Base-by-base conservation (phyloP, 2,113 vertebrate species). In the Mustela nigripes region DNA sequence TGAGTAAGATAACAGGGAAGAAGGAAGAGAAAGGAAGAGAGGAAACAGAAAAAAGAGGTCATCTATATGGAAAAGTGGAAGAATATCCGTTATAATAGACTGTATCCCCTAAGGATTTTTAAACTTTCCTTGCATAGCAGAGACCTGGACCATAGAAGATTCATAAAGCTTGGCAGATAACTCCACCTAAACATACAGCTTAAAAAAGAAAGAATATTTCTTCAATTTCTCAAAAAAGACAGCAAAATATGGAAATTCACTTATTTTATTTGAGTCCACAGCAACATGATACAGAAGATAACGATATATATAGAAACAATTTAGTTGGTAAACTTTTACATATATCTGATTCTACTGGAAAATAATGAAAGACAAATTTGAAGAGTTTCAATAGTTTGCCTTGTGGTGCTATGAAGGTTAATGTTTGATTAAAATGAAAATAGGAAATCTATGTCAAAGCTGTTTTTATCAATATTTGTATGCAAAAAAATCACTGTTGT, bases 371-470 rank as follows among this genome's bases (percentile, higher is more conserved):
- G 53, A 31, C 21, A 87, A 65, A 62, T 83, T 56, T 91, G 19
- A 87, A 73, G 11, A 22, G 3, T 73, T 87, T 90, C 11, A 67
- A 28, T 21, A 62, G 39, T 78, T 82, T 90, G 45, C 48, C 26
- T 86, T 82, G 56, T 63, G 39, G 28, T 67, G 26, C 6, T 87
- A 31, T 6, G 11, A 11, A 65, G 5, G 45, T 95, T 83, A 93
- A 58, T 73, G 69, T 48, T 88, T 94, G 28, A 84, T 84, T 71
- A 95, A 97, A 93, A 90, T 81, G 26, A 87, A 95, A 95, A 82
- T 12, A 82, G 45, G 10, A 89, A 86, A 45, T 48, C 21, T 28
- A 85, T 15, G 33, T 79, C 67, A 74, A 63, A 63, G 33, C 2
- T 65, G 26, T 50, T 79, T 71, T 65, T 31, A 63, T 42, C 36